Evolutionary conservation across 2,113 vertebrate genomes (phyloP).

Genomic region (Benitochromis conjunctus): DNA sequence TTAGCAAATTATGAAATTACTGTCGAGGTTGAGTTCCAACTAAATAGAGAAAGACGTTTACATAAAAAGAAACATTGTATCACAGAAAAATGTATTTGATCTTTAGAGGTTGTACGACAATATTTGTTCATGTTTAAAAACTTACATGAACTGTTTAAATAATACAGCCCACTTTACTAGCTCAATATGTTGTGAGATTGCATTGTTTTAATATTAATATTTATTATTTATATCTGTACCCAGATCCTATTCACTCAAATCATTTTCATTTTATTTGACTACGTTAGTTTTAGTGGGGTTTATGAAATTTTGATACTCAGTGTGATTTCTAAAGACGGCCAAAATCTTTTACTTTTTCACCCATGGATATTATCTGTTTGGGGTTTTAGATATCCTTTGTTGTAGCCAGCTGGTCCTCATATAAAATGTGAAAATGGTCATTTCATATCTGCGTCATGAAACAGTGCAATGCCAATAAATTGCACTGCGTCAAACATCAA

Average conservation of each 20-base stretch:
- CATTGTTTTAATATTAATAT: neutral
- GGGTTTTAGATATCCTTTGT: neutral
- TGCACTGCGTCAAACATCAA: accelerated
- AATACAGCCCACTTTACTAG: neutral
- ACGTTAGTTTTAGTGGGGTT: neutral
- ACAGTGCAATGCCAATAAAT: neutral
- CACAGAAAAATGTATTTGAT: no score
- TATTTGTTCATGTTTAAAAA: neutral
- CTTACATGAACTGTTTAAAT: neutral
- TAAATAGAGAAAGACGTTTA: neutral
- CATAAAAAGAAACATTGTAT: neutral
- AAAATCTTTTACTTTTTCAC: neutral
- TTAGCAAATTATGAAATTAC: neutral
- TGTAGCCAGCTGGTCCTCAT: neutral
- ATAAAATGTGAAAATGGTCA: neutral
- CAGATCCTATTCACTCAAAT: neutral
- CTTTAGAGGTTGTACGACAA: neutral
- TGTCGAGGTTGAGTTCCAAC: neutral
- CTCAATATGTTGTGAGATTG: neutral
- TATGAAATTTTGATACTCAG: accelerated
- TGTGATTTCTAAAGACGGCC: accelerated
- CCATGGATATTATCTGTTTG: neutral
- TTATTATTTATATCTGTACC: neutral
- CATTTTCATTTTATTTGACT: neutral
- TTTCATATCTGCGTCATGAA: neutral